Base-by-base conservation (phyloP, 1,140 invertebrate species). In the Ostrea denselamellosa region DNA sequence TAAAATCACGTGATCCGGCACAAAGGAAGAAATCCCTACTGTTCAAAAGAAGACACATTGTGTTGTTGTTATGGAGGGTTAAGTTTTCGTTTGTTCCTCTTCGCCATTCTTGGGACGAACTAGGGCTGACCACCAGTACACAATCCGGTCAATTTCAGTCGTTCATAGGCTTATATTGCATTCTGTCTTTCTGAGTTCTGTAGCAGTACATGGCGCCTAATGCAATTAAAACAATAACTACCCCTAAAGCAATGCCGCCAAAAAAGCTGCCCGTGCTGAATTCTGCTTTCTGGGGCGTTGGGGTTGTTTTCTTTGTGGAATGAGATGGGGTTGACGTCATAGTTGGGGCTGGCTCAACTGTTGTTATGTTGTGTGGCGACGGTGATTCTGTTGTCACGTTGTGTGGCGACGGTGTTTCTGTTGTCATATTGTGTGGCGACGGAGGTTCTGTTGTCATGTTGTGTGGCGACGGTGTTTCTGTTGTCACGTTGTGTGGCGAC, bases 311-410 rank as follows among this genome's bases (percentile, higher is more conserved):
- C 56, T 19, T 17, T 7, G 28, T 77, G 9, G 68, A 25, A 34
- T 77, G 68, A 28, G 68, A 34, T 14, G 22, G 8, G 28, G 25
- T 77, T 10, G 65, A 25, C 19, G 65, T n/a, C 22, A 22, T 9
- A 22, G n/a, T 68, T 25, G 65, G 8, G 22, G 7, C 22, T 25
- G 22, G 65, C 25, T 10, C 10, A 19, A 19, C 65, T 0, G 65
- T 71, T 9, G 65, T 71, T 1, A 25, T 34, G 68, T 77, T 77
- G 25, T 28, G 28, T 77, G 68, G 68, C 28, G 56, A n/a, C 12
- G 56, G 56, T n/a, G 68, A 14, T 77, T 77, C 68, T 34, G 68
- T 77, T 34, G 68, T 77, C 25, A 34, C 28, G 68, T 77, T 77
- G 22, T 77, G 12, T 62, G 56, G 56, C 56, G 34, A 44, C 34